These are phyloP conservation scores for Spicauda simplicius DNA, from an alignment of 2,888 invertebrate genomes.

Conservation along the genomic window DNA sequence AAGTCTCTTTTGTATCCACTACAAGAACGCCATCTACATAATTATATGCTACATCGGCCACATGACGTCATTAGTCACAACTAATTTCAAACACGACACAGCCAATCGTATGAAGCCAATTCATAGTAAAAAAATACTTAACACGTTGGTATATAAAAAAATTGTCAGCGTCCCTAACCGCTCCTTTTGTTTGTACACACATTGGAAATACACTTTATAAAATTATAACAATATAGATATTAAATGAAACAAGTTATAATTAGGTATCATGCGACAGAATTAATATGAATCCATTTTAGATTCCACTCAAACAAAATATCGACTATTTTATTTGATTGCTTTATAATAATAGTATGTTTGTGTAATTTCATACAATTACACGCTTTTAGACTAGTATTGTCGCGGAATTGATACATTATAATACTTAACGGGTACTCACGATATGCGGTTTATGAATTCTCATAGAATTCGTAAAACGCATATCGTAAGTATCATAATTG, in stretches of 20 bases:
- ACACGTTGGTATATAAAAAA: constrained; percentile 8
- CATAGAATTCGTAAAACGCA: no score
- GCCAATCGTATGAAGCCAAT: constrained; percentile 24
- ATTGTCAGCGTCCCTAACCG: constrained; percentile 28
- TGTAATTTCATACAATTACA: no score
- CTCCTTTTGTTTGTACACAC: constrained; percentile 27
- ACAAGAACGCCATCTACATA: constrained; percentile 6
- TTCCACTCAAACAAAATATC: no score
- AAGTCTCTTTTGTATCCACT: no score
- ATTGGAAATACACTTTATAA: constrained; percentile 22
- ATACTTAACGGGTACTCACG: no score
- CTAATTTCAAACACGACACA: constrained; percentile 32
- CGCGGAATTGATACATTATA: no score
- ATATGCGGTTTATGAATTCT: no score
- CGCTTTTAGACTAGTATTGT: no score
- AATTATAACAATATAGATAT: not conserved
- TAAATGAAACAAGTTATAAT: not conserved
- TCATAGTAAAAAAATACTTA: not conserved
- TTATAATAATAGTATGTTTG: no score
- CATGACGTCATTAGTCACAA: constrained; percentile 7
- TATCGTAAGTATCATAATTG: no score
- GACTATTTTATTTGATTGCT: no score
- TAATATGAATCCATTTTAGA: no score
- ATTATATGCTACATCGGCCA: not conserved
- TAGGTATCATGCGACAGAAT: constrained; percentile 7